Conservation (phyloP, 2,113 vertebrate species). For the cattle (Bos taurus) region ARS-UCD2.0 NC_037339.1:29348001-29348500, state of each 20-base stretch:
- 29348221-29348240: background rate
- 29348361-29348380: background rate
- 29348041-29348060: background rate
- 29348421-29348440: background rate
- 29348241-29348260: background rate
- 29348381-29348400: no score
- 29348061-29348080: background rate
- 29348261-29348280: background rate
- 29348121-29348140: background rate
- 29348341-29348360: background rate
- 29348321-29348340: background rate
- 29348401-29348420: background rate
- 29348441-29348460: background rate
- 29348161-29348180: background rate
- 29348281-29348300: background rate
- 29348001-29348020: fast-evolving
- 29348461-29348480: background rate
- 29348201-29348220: background rate
- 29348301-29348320: background rate
- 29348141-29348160: background rate
- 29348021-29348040: background rate
- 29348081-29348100: background rate
- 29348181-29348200: background rate
- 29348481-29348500: background rate
- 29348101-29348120: background rate